Conservation (phyloP, 2,113 vertebrate species). For the Plecotus auritus region DNA sequence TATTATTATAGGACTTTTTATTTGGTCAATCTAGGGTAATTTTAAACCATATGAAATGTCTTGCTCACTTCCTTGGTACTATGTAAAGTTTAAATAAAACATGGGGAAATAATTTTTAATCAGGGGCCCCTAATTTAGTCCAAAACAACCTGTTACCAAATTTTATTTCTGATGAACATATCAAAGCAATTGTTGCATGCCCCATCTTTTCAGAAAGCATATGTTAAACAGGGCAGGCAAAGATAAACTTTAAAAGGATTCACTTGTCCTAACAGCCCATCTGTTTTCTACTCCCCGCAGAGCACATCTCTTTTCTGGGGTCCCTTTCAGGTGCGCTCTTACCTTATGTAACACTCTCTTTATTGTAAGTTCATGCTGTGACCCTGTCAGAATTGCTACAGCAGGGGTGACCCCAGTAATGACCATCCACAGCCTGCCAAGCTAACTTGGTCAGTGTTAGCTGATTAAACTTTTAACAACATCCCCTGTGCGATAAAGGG, state of each 20-base stretch:
- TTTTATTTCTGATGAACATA: slow-evolving; percentile 78
- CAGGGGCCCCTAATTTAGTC: background rate
- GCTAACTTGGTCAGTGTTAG: slow-evolving; percentile 86
- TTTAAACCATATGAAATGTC: background rate
- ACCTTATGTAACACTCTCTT: slow-evolving; percentile 84
- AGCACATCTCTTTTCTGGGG: slow-evolving; percentile 79
- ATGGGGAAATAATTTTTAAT: background rate
- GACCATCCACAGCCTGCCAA: slow-evolving; percentile 85
- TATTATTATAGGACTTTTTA: background rate
- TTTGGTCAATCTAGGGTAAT: background rate
- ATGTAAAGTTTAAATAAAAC: background rate
- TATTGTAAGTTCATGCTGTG: slow-evolving; percentile 84
- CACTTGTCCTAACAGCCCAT: slow-evolving; percentile 84
- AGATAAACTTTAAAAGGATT: slow-evolving; percentile 77
- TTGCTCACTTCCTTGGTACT: background rate
- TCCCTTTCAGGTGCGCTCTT: slow-evolving; percentile 82
- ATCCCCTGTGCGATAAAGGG: slow-evolving; percentile 91
- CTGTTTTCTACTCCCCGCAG: slow-evolving; percentile 81
- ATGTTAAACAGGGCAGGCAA: slow-evolving; percentile 80
- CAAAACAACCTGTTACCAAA: background rate
- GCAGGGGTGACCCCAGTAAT: slow-evolving; percentile 87
- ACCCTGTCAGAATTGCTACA: slow-evolving; percentile 87
- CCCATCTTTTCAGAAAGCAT: slow-evolving; percentile 77
- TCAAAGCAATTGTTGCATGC: slow-evolving; percentile 75
- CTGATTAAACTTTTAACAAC: slow-evolving; percentile 92